Base-by-base conservation (phyloP, 2,797 vertebrate species). In the Fistularia commersonii region DNA sequence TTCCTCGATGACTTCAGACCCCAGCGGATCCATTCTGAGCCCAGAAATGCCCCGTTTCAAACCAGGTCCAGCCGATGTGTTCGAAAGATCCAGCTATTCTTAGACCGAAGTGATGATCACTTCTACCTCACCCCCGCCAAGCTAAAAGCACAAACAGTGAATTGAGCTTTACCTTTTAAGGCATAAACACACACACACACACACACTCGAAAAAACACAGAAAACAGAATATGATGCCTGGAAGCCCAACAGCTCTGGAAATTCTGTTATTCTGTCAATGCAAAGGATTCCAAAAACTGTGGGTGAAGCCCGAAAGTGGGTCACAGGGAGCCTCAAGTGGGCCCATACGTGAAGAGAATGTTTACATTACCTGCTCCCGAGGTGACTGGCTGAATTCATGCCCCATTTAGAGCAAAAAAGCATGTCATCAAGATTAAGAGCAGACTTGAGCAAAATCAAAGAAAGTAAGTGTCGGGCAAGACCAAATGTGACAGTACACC, bases 141-240 rank as follows among this genome's bases (percentile, higher is more conserved):
- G 68, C 61, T 63, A 55, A 60, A 66, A 70, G 57, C 45, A 56
- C 55, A 69, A 65, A 80, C 71, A 80, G 77, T 72, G 75, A 82
- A 77, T 45, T 23, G 23, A 23, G 23, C 23, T 23, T 42, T 66
- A 69, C 78, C 76, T 80, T 84, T 82, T 75, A 83, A 77, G 78
- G 79, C 66, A 44, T 9, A 44, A 8, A 14, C 12, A 2, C 8
- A 11, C 50, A 59, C 35, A 51, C 32, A 63, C 45, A 58, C 38
- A 55, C 11, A 8, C 6, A 56, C 7, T 6, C 2, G 9, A 3
- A 34, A 32, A 64, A 76, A 66, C 72, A 48, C 72, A 48, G 42
- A 23, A 23, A 23, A 23, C 23, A 23, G 8, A 13, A 36, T 6
- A 5, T 8, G 13, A 48, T 13, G 13, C 50, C 58, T 11, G 39